These are phyloP conservation scores for Lithophane socia DNA, from an alignment of 2,888 invertebrate species.

Conservation along the genomic window DNA sequence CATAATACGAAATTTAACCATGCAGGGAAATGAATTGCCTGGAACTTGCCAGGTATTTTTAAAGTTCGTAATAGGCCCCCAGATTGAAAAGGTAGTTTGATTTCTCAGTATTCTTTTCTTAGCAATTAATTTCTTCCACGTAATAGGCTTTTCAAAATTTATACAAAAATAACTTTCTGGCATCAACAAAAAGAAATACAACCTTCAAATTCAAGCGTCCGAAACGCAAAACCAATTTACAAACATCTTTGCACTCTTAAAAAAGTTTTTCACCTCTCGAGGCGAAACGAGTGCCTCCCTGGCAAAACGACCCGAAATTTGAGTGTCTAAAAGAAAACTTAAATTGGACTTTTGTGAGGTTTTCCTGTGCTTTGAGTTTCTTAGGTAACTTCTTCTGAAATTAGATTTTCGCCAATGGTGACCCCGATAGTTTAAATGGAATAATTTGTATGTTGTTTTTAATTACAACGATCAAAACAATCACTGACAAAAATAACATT, in stretches of 20 bases:
- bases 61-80: background rate
- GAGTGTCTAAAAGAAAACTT: constrained; percentile 78
- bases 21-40: no score
- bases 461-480: background rate
- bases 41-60: no score
- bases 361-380: constrained; percentile 70
- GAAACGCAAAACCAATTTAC: constrained; percentile 54
- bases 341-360: constrained; percentile 79
- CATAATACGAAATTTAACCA: no score
- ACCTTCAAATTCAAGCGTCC: background rate
- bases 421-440: constrained; percentile 72
- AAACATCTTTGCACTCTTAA: constrained; percentile 41
- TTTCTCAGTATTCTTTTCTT: background rate
- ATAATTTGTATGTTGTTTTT: constrained; percentile 64
- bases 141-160: background rate
- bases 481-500: background rate
- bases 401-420: constrained; percentile 72
- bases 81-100: background rate
- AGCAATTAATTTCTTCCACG: no score
- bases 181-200: constrained; percentile 22
- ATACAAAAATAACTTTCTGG: background rate
- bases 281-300: constrained; percentile 63
- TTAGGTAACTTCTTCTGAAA: constrained; percentile 70
- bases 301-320: constrained; percentile 71
- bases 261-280: constrained; percentile 54